Evolutionary conservation across 2,113 vertebrate species (phyloP).

Genomic region (Bostrychus sinensis): DNA sequence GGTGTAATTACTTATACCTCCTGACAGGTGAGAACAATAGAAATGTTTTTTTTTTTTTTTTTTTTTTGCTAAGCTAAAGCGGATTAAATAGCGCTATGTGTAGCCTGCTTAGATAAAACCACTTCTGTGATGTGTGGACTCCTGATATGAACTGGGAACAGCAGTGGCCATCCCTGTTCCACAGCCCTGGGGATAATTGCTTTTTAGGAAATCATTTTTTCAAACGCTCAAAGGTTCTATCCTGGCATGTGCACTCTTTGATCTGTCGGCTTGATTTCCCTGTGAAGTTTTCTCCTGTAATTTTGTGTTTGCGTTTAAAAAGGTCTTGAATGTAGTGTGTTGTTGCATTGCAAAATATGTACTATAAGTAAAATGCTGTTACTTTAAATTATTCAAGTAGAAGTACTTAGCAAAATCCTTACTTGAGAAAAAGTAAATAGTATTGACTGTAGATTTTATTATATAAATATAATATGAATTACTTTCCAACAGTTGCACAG

Average conservation of each 20-base stretch:
- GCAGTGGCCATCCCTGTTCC: slow-evolving; percentile 54
- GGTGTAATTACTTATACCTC: slow-evolving; percentile 28
- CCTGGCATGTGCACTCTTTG: slow-evolving; percentile 46
- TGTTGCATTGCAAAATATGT: slow-evolving; percentile 22
- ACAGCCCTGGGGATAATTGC: slow-evolving; percentile 45
- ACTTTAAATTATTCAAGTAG: too few relatives aligned
- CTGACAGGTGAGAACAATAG: slow-evolving; percentile 32
- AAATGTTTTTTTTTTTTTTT: slow-evolving; percentile 15
- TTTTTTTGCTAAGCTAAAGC: slow-evolving; percentile 10
- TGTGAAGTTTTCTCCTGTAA: slow-evolving; percentile 38
- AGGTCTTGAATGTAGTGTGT: slow-evolving; percentile 32
- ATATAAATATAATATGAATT: too few relatives aligned
- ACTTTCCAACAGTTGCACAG: too few relatives aligned
- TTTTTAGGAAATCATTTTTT: slow-evolving; percentile 58
- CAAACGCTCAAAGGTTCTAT: slow-evolving; percentile 59
- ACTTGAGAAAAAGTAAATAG: too few relatives aligned
- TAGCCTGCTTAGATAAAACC: not conserved
- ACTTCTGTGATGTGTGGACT: slow-evolving; percentile 31
- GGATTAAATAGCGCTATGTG: slow-evolving; percentile 6
- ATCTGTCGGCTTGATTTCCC: slow-evolving; percentile 54
- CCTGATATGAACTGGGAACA: slow-evolving; percentile 49
- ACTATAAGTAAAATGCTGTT: not conserved
- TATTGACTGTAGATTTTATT: too few relatives aligned
- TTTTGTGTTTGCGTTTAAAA: slow-evolving; percentile 32
- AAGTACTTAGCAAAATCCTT: too few relatives aligned